These are phyloP conservation scores for Blastobasis lacticolella DNA, from an alignment of 2,888 invertebrate genomes.

Conservation along the genomic window DNA sequence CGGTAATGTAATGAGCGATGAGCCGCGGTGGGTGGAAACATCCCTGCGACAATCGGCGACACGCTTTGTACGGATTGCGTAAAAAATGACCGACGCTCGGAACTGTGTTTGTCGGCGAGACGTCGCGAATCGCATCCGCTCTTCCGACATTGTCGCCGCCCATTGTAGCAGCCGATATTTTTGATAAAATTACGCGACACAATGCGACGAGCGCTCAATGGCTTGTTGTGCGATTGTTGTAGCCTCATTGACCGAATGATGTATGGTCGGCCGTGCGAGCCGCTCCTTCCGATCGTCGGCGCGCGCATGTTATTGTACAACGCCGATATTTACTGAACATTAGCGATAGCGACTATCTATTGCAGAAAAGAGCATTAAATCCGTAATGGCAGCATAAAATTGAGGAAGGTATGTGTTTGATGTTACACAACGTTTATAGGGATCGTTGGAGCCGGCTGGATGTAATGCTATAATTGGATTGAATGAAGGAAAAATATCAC, in stretches of 20 bases:
- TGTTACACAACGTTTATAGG: not conserved
- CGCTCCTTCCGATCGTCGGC: slow-evolving; percentile 59
- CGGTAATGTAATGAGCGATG: slow-evolving; percentile 65
- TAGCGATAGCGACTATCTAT: slow-evolving; percentile 32
- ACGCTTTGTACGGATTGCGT: slow-evolving; percentile 53
- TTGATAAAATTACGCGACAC: slow-evolving; percentile 71
- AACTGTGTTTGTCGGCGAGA: slow-evolving; percentile 53
- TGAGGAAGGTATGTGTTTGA: slow-evolving; percentile 10
- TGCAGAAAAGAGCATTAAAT: slow-evolving; percentile 17
- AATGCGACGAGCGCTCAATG: slow-evolving; percentile 53
- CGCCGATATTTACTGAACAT: slow-evolving; percentile 46
- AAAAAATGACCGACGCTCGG: slow-evolving; percentile 33
- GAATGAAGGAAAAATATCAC: not conserved
- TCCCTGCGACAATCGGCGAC: slow-evolving; percentile 57
- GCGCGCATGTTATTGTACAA: slow-evolving; percentile 49
- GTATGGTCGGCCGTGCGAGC: slow-evolving; percentile 42
- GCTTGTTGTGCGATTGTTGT: slow-evolving; percentile 69
- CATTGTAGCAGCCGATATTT: slow-evolving; percentile 65
- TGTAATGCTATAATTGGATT: too few species aligned
- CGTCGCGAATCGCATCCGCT: slow-evolving; percentile 71
- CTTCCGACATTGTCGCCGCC: slow-evolving; percentile 64
- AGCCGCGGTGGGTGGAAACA: slow-evolving; percentile 71
- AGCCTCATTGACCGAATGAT: slow-evolving; percentile 66
- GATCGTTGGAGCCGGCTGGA: not conserved
- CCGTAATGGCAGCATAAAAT: slow-evolving; percentile 21